A percentile compares a stretch with the other conserved stretches of the same genome.
These are phyloP conservation scores for Megaceryle maxima DNA, from an alignment of 2,113 vertebrate genomes.

Conservation along the genomic window DNA sequence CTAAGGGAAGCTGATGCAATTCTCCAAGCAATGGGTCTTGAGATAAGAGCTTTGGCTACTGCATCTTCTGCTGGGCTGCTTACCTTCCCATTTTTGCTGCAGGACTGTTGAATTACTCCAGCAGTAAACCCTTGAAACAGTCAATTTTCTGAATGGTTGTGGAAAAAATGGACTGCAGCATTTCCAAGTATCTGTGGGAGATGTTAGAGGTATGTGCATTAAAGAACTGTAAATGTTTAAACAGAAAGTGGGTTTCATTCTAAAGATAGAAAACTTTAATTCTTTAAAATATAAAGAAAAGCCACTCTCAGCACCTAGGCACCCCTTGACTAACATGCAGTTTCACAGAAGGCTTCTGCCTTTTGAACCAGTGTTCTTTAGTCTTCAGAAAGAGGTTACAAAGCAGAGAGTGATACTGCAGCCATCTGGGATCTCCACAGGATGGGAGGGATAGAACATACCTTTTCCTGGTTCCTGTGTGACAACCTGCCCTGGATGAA, in stretches of 20 bases:
- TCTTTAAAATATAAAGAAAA: not conserved
- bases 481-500: not conserved
- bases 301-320: rapidly evolving
- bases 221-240: not conserved
- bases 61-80: not conserved
- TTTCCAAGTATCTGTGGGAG: not conserved
- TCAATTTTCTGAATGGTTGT: not conserved
- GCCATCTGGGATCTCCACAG: not conserved
- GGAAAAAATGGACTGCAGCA: not conserved
- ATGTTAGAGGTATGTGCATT: not conserved
- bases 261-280: not conserved
- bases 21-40: not conserved
- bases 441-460: not conserved
- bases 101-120: not conserved
- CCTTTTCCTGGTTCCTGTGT: not conserved
- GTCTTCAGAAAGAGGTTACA: not conserved
- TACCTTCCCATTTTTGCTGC: not conserved
- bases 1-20: not conserved
- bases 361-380: not conserved
- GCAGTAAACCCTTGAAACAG: not conserved
- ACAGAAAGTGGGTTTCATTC: not conserved
- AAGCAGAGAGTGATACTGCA: not conserved
- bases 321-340: not conserved
- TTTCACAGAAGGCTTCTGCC: not conserved
- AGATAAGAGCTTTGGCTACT: conserved; percentile 7